phyloP scores from a whole-genome alignment of 1,140 invertebrate species.

The Pemphigus obesinymphae region DNA sequence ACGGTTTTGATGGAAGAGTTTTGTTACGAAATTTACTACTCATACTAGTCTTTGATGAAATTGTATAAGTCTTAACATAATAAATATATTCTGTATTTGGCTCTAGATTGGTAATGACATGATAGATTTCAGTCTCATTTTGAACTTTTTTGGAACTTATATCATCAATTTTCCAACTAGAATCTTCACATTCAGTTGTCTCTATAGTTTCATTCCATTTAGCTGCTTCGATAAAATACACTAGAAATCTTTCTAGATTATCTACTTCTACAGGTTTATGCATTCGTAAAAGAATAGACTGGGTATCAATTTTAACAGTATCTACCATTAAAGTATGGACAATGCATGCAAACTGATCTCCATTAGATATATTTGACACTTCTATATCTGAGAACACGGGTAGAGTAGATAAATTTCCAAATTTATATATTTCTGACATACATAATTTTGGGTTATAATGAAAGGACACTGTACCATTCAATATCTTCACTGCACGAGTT shows the following conservation, averaged over 20 bases:
- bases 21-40: slow-evolving; percentile 73
- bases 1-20: slow-evolving; percentile 69
- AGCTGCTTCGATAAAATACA: slow-evolving; percentile 60
- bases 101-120: slow-evolving; percentile 58
- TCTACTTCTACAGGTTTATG: slow-evolving; percentile 59
- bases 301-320: background rate
- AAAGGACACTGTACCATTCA: slow-evolving; percentile 72
- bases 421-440: slow-evolving; percentile 65
- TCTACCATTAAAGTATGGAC: slow-evolving; percentile 46
- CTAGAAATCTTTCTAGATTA: slow-evolving; percentile 71
- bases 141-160: background rate
- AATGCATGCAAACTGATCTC: slow-evolving; percentile 81
- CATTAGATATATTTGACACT: slow-evolving; percentile 78
- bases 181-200: slow-evolving; percentile 75
- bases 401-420: slow-evolving; percentile 57
- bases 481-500: slow-evolving; percentile 53
- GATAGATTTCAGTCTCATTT: background rate
- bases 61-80: slow-evolving; percentile 83
- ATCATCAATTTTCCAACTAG: slow-evolving; percentile 57
- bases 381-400: slow-evolving; percentile 55
- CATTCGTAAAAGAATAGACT: slow-evolving; percentile 26
- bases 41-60: slow-evolving; percentile 61
- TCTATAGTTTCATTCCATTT: slow-evolving; percentile 77
- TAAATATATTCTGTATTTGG: slow-evolving; percentile 82
- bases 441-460: slow-evolving; percentile 95